Evolutionary conservation across 2,113 vertebrate genomes (phyloP).

Genomic region (Sapayoa aenigma): DNA sequence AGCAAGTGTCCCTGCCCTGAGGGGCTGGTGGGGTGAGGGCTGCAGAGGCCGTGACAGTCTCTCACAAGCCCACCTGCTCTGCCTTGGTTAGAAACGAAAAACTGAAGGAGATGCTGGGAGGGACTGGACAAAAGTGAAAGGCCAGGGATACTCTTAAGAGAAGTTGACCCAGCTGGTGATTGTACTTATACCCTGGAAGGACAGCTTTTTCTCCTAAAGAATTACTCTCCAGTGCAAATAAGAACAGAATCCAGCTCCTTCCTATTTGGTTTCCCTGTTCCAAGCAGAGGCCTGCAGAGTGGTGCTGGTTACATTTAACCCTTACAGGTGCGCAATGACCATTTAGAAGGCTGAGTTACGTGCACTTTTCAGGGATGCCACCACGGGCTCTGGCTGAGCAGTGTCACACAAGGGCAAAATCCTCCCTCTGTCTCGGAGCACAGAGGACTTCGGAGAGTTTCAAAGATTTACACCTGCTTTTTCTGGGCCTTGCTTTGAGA

Average conservation of each 20-base stretch:
- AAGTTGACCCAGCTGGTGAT: background rate
- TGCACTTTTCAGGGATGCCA: background rate
- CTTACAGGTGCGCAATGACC: fast-evolving
- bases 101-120: background rate
- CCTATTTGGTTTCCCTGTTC: background rate
- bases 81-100: background rate
- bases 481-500: background rate
- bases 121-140: background rate
- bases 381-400: background rate
- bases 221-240: background rate
- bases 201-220: background rate
- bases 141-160: background rate
- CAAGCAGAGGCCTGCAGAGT: background rate
- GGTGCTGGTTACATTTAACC: background rate
- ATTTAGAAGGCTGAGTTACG: background rate
- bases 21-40: background rate
- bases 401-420: background rate
- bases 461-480: background rate
- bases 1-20: background rate
- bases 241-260: background rate
- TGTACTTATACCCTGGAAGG: background rate
- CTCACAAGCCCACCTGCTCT: background rate
- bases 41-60: background rate
- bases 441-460: background rate
- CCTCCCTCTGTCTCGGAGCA: background rate